phyloP scores from a whole-genome alignment of 2,797 vertebrate species.

The Thaleichthys pacificus region DNA sequence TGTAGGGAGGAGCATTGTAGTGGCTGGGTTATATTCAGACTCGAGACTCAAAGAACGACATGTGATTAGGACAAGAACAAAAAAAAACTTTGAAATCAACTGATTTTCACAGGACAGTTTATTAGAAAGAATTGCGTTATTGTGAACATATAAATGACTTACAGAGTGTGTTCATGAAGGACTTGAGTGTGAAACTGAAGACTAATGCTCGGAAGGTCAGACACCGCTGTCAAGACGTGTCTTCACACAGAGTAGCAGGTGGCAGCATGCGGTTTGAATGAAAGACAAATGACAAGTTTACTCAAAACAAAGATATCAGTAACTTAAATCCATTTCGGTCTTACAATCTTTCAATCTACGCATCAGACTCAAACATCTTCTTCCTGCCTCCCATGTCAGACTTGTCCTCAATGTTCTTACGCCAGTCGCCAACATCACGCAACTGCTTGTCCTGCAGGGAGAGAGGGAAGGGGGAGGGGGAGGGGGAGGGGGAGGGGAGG shows the following conservation, averaged over 20 bases:
- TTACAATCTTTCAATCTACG: conserved; percentile 61
- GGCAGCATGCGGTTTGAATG: neutral
- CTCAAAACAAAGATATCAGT: no score
- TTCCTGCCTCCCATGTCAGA: conserved; percentile 89
- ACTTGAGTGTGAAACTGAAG: neutral
- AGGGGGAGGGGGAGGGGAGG: neutral
- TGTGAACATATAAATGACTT: neutral
- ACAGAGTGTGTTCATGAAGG: neutral
- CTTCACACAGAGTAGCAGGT: neutral
- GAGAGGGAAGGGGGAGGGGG: neutral
- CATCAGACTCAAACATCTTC: conserved; percentile 90
- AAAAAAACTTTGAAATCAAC: neutral
- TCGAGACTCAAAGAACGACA: no score
- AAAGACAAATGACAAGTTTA: neutral
- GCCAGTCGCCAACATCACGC: conserved; percentile 88
- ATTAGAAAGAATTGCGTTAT: conserved; percentile 6
- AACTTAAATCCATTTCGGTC: neutral
- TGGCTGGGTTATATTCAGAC: neutral
- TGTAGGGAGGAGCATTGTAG: neutral
- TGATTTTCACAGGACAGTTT: conserved; percentile 3
- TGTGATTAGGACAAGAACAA: neutral
- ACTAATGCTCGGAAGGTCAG: neutral
- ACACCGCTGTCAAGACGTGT: neutral
- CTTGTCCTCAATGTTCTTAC: conserved; percentile 92
- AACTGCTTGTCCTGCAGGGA: conserved; percentile 70